These are phyloP conservation scores for Aphidius colemani DNA, from an alignment of 2,888 invertebrate species.

Conservation along the genomic window DNA sequence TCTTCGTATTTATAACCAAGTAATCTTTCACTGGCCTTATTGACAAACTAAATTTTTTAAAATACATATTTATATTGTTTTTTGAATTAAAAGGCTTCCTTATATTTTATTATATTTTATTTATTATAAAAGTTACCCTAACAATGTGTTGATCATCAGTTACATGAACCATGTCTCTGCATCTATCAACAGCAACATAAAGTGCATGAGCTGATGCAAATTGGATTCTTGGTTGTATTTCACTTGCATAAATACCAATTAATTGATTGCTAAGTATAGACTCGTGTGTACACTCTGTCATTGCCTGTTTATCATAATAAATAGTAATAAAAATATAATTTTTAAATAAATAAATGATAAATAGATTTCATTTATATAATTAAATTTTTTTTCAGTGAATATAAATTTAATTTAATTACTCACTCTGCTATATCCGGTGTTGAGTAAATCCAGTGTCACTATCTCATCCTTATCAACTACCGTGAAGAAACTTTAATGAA, in stretches of 20 bases:
- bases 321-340: not conserved
- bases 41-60: constrained; percentile 72
- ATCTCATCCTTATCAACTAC: constrained; percentile 77
- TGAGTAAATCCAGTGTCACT: constrained; percentile 75
- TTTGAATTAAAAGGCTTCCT: too few species aligned
- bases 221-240: constrained; percentile 76
- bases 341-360: not conserved
- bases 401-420: constrained; percentile 52
- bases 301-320: constrained; percentile 53
- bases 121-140: constrained; percentile 64
- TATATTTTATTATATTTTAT: too few species aligned
- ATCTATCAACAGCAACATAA: constrained; percentile 84
- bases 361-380: not conserved
- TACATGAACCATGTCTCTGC: constrained; percentile 84
- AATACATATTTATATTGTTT: too few species aligned
- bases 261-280: constrained; percentile 70
- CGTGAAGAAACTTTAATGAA: constrained; percentile 70
- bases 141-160: constrained; percentile 84
- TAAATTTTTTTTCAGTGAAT: not conserved
- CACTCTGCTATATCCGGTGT: constrained; percentile 88
- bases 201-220: constrained; percentile 80
- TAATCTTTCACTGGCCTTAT: constrained; percentile 82
- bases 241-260: constrained; percentile 78
- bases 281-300: constrained; percentile 63
- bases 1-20: constrained; percentile 75